Evolutionary conservation across 2,797 vertebrate species (phyloP).

Genomic region (Alfaro cultratus): DNA sequence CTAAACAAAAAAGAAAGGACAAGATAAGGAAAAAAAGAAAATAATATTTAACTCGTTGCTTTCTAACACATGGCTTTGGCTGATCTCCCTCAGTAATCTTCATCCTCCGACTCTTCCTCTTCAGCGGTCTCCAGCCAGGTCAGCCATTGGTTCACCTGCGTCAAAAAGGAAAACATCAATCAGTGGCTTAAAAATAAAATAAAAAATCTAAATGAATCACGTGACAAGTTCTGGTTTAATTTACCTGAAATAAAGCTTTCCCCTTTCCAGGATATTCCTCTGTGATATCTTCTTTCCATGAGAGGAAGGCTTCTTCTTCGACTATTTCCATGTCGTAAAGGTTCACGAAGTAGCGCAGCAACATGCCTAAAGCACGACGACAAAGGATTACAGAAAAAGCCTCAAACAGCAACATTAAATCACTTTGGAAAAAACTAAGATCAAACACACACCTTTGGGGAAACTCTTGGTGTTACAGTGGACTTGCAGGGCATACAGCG

Average conservation of each 20-base stretch:
- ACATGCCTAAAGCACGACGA: slow-evolving; percentile 85
- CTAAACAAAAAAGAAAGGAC: slow-evolving; percentile 5
- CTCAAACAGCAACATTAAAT: not conserved
- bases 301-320: slow-evolving; percentile 98
- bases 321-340: slow-evolving; percentile 99
- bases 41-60: slow-evolving; percentile 77
- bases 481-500: slow-evolving; percentile 96
- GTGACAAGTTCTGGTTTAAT: not conserved
- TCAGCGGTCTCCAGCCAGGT: slow-evolving; percentile 99
- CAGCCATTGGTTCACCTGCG: slow-evolving; percentile 98
- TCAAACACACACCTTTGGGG: slow-evolving; percentile 88
- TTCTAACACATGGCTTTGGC: slow-evolving; percentile 84
- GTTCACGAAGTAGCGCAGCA: slow-evolving; percentile 97
- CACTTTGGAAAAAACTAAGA: not conserved
- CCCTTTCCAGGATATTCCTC: slow-evolving; percentile 99
- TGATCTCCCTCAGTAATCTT: slow-evolving; percentile 91
- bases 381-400: not conserved
- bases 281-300: slow-evolving; percentile 99
- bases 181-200: not conserved
- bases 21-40: slow-evolving; percentile 12
- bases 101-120: slow-evolving; percentile 98
- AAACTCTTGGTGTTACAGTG: slow-evolving; percentile 94
- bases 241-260: slow-evolving; percentile 99
- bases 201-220: not conserved
- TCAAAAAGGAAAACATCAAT: not conserved